Evolutionary conservation across 2,797 vertebrate genomes (phyloP).

Genomic region (Enteromius radiatus): DNA sequence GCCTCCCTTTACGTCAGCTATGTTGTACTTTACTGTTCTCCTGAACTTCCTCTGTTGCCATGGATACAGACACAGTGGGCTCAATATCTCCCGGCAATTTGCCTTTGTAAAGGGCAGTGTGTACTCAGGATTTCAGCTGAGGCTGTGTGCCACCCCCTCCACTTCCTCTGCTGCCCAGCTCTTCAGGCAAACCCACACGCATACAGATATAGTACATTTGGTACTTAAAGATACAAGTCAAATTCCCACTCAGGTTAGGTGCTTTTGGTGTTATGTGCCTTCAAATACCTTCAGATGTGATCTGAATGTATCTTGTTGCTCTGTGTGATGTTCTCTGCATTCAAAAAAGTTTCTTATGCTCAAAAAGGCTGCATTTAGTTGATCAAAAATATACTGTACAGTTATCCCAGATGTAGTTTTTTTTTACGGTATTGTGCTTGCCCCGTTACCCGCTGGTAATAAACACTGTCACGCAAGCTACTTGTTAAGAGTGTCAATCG

Average conservation of each 20-base stretch:
- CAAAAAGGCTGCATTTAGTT: background rate
- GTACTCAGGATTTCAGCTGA: conserved; percentile 71
- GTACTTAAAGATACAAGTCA: conserved; percentile 42
- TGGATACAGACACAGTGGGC: conserved; percentile 79
- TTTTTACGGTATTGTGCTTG: background rate
- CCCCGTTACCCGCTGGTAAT: background rate
- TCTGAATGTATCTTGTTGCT: background rate
- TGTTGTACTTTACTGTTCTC: conserved; percentile 71
- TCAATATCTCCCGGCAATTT: conserved; percentile 78
- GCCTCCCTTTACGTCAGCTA: conserved; percentile 68
- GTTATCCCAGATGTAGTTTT: background rate
- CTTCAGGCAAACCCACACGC: conserved; percentile 39
- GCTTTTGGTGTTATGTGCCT: conserved; percentile 8
- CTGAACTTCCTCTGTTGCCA: conserved; percentile 80
- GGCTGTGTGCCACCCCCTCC: conserved; percentile 54
- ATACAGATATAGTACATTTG: conserved; percentile 43
- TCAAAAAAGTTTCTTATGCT: background rate
- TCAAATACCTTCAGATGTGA: background rate
- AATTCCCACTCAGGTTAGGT: conserved; percentile 45
- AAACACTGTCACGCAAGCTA: background rate
- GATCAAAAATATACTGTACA: background rate
- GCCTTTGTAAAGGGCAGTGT: conserved; percentile 79
- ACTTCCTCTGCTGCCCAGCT: conserved; percentile 25
- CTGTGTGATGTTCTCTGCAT: background rate
- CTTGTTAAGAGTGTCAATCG: conserved; percentile 9